These are phyloP conservation scores for Litocranius walleri DNA, from an alignment of 2,113 vertebrate species.

Conservation along the genomic window DNA sequence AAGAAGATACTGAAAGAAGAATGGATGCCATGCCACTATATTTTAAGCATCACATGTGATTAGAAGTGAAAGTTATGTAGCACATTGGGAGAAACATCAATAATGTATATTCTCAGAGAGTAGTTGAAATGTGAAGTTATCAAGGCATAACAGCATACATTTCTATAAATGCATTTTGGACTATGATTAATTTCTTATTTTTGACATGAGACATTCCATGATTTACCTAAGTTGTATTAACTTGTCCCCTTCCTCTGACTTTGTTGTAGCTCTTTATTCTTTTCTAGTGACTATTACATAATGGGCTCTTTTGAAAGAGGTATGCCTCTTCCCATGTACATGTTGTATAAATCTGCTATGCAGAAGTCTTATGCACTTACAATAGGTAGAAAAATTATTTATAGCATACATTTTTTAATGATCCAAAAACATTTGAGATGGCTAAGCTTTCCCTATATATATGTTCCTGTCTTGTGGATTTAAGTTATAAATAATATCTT, in stretches of 20 bases:
- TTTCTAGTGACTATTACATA: background rate
- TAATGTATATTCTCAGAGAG: background rate
- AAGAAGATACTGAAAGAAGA: slow-evolving; percentile 41
- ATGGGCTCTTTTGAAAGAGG: background rate
- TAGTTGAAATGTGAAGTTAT: background rate
- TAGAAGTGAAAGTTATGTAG: background rate
- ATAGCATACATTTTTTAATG: background rate
- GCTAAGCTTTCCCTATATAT: background rate
- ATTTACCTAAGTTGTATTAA: background rate
- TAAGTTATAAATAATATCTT: background rate
- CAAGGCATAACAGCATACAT: background rate
- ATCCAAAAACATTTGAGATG: background rate
- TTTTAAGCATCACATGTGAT: slow-evolving; percentile 22
- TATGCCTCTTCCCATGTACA: background rate
- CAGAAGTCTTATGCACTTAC: background rate
- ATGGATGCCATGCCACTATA: background rate
- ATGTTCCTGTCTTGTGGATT: background rate
- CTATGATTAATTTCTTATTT: background rate
- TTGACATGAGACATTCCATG: background rate
- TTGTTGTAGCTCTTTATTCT: background rate
- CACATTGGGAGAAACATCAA: background rate
- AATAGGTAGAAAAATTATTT: background rate
- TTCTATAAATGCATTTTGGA: background rate
- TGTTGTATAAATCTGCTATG: background rate
- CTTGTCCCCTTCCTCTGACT: background rate